Percentiles rank a stretch among this genome's conserved stretches.
These are phyloP conservation scores for Triplophysa dalaica DNA, from an alignment of 2,113 vertebrate genomes.

Conservation along the genomic window DNA sequence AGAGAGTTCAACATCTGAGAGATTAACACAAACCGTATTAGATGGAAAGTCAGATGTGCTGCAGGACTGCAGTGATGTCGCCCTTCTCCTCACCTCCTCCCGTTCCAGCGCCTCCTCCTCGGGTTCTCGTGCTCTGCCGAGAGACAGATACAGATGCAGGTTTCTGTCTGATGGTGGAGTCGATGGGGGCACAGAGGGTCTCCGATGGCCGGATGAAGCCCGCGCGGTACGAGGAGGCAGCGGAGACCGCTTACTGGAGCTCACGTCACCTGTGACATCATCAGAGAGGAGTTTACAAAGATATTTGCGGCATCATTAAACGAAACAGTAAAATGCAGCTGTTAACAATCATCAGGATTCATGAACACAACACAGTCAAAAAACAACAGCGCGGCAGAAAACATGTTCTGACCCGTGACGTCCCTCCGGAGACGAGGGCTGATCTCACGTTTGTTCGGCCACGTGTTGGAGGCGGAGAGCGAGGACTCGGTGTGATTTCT, in stretches of 20 bases:
- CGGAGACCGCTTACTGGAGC: conserved; percentile 61
- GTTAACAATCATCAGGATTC: too few relatives aligned
- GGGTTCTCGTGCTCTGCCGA: conserved; percentile 68
- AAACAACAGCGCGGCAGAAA: neutral
- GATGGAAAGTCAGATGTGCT: neutral
- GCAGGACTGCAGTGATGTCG: too few relatives aligned
- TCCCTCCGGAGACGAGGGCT: conserved; percentile 68
- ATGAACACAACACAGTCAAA: too few relatives aligned
- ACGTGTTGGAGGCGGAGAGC: conserved; percentile 84
- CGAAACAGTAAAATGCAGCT: too few relatives aligned
- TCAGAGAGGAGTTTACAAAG: neutral
- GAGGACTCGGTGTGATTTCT: conserved; percentile 70
- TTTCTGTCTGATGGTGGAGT: conserved; percentile 60
- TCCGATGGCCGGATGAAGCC: conserved; percentile 69
- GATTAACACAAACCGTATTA: neutral
- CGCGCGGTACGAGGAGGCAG: conserved; percentile 73
- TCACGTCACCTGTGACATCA: conserved; percentile 57
- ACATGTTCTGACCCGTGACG: conserved; percentile 57
- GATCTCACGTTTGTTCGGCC: conserved; percentile 81
- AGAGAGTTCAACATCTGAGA: conserved; percentile 88
- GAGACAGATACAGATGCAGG: conserved; percentile 67
- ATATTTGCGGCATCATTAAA: neutral
- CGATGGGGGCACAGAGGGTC: conserved; percentile 63
- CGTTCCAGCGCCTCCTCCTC: conserved; percentile 81
- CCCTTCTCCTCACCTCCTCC: conserved; percentile 80